Evolutionary conservation across 2,113 vertebrate genomes (phyloP), one percentile per base, ranked within the genome.

Genomic region (Xenus cinereus): DNA sequence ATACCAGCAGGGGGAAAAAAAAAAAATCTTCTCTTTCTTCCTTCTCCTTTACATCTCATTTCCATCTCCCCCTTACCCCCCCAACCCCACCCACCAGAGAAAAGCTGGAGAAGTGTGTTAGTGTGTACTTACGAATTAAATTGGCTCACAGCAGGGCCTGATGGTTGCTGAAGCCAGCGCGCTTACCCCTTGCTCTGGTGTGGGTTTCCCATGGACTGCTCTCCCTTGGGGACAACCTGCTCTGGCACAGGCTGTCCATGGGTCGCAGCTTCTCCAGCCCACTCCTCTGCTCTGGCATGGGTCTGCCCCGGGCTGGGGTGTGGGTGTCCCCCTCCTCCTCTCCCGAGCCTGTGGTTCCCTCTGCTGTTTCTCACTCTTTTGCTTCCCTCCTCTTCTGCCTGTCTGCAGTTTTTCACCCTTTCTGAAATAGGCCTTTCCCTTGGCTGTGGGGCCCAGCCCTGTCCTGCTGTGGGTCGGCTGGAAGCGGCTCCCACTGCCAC

Each of bases 361-460:
- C n/a, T 93, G 14, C 6, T 83, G 20, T 75, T 73, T 74, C 27
- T 60, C 16, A n/a, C 7, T 62, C 3, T 39, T 66, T 72, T 43
- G 69, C 8, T 73, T 66, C 6, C 26, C 12, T 37, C 32, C 4
- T 75, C 14, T 45, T 73, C 20, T 85, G 10, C 60, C 30, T 48
- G 5, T 69, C 27, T 27, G 16, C 8, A 19, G 5, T 39, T 78
- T 91, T 87, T 71, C 54, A 6, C 32, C 14, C 28, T n/a, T 50
- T 50, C 11, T 5, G 41, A 50, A 37, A 35, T 4, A 9, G 0
- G 0, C 12, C 45, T 45, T 50, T 35, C 32, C 16, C 7, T 43
- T 1, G 0, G 60, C 60, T 62, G 12, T 0, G 3, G 27, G 32
- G 32, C 48, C 7, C 23, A 17, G 37, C 41, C 1, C 1, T 62